These are phyloP conservation scores for Apotomis betuletana DNA, from an alignment of 2,888 invertebrate genomes.

Conservation along the genomic window DNA sequence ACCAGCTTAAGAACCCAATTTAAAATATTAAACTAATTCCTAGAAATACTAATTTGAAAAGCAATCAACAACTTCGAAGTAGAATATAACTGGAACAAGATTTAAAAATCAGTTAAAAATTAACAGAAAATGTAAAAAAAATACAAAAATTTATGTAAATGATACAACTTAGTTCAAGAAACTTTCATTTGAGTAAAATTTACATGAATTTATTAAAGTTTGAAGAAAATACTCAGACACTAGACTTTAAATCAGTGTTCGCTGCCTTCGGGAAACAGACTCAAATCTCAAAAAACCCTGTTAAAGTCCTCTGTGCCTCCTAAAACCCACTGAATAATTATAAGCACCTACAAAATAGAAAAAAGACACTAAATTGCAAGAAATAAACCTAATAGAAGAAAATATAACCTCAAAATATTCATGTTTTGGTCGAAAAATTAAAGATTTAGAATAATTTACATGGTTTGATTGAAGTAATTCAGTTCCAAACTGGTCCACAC, in stretches of 20 bases:
- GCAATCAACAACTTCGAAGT: too few relatives aligned
- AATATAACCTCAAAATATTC: slow-evolving; percentile 58
- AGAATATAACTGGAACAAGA: not conserved
- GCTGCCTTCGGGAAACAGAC: not conserved
- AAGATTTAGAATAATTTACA: slow-evolving; percentile 42
- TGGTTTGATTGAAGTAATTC: slow-evolving; percentile 36
- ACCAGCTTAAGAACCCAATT: too few relatives aligned
- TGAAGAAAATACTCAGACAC: not conserved
- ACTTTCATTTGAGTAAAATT: not conserved
- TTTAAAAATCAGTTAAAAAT: not conserved
- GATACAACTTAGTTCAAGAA: not conserved
- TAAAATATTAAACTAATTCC: too few relatives aligned
- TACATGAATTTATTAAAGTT: not conserved
- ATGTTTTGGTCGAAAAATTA: slow-evolving; percentile 45
- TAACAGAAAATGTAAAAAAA: not conserved
- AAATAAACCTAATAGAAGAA: slow-evolving; percentile 40
- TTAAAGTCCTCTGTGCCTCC: not conserved
- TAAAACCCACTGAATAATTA: slow-evolving; percentile 3
- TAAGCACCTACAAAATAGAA: slow-evolving; percentile 3
- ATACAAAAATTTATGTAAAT: not conserved
- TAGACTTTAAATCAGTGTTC: not conserved
- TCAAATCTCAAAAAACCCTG: not conserved
- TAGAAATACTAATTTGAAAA: too few relatives aligned
- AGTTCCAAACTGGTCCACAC: slow-evolving; percentile 21
- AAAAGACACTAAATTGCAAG: slow-evolving; percentile 1